These are phyloP conservation scores for Drosophila trapezifrons DNA, from an alignment of 1,140 invertebrate genomes.

Conservation along the genomic window DNA sequence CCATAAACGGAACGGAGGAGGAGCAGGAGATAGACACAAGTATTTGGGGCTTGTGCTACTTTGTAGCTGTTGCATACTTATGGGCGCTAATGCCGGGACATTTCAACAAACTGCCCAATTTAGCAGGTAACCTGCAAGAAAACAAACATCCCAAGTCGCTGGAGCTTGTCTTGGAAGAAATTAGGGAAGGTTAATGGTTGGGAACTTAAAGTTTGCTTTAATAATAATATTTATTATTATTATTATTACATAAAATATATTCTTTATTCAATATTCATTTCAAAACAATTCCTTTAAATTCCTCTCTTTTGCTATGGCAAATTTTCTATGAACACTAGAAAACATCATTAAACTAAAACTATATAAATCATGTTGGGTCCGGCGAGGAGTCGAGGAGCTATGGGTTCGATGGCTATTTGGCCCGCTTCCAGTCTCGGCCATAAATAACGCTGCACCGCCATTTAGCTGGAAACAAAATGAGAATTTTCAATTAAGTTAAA, in stretches of 20 bases:
- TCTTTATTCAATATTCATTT: not conserved
- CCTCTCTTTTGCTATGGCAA: not conserved
- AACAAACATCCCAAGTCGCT: slow-evolving; percentile 7
- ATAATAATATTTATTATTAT: not conserved
- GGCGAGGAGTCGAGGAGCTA: no score
- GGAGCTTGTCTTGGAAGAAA: not conserved
- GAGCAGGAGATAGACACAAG: slow-evolving; percentile 2
- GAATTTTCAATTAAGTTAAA: slow-evolving; percentile 80
- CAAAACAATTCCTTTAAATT: not conserved
- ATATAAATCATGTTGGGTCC: slow-evolving; percentile 35
- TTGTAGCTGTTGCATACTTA: slow-evolving; percentile 65
- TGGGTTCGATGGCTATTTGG: slow-evolving; percentile 20
- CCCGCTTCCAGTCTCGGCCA: slow-evolving; percentile 29
- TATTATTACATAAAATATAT: no score
- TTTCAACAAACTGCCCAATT: slow-evolving; percentile 25
- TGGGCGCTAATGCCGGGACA: slow-evolving; percentile 40
- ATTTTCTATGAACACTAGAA: slow-evolving; percentile 8
- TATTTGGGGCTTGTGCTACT: slow-evolving; percentile 28
- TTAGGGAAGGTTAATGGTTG: not conserved
- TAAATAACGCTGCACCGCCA: slow-evolving; percentile 69
- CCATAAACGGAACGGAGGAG: slow-evolving; percentile 8
- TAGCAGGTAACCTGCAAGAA: slow-evolving; percentile 2
- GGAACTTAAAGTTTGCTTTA: not conserved
- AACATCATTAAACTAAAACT: slow-evolving; percentile 42
- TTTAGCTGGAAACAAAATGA: slow-evolving; percentile 72